Percentiles rank a stretch among this genome's conserved stretches.
Evolutionary conservation across 1,140 invertebrate species (phyloP).

Genomic region (Chionoecetes opilio): DNA sequence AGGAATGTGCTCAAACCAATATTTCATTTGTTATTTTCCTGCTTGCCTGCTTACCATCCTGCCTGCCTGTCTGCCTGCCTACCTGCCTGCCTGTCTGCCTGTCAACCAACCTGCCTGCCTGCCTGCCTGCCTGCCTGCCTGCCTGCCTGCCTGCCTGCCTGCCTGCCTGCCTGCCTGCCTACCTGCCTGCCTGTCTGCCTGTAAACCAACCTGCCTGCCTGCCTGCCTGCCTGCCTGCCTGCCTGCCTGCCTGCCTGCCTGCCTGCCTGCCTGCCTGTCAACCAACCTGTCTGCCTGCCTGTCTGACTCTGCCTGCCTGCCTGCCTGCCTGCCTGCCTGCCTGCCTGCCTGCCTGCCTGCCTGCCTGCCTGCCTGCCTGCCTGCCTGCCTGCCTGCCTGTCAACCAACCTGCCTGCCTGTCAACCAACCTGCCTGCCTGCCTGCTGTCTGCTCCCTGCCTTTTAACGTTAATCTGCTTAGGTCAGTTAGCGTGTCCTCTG

Average conservation of each 20-base stretch:
- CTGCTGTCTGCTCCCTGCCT: not conserved
- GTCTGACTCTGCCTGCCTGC: too few species aligned
- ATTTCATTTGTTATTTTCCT: not conserved
- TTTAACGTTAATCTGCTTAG: not conserved
- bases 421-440: too few species aligned
- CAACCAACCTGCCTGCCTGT: too few species aligned
- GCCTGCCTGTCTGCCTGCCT: not conserved
- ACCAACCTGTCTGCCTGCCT: too few species aligned
- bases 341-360: not conserved
- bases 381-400: not conserved
- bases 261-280: too few species aligned
- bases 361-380: not conserved
- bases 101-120: too few species aligned
- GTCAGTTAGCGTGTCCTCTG: not conserved
- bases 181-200: too few species aligned
- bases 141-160: too few species aligned
- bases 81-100: not conserved
- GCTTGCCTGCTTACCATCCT: not conserved
- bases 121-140: too few species aligned
- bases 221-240: not conserved
- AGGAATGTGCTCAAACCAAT: constrained; percentile 7
- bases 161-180: not conserved
- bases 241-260: not conserved
- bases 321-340: too few species aligned
- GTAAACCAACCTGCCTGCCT: too few species aligned